Base-by-base conservation (phyloP, 1,140 invertebrate species). In the Diplogasteroides magnus region DNA sequence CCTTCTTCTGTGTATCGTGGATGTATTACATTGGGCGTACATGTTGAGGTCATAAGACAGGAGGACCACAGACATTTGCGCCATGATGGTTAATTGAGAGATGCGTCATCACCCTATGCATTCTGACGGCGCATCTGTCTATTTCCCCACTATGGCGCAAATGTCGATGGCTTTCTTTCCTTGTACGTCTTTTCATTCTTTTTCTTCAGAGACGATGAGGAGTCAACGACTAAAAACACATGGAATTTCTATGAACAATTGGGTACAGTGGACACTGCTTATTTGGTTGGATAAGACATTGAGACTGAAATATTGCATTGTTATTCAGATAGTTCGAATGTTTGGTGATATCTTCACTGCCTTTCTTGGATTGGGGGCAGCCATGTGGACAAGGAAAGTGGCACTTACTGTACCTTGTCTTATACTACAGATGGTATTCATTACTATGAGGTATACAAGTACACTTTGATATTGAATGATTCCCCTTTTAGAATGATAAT, bases 21-120 rank as follows among this genome's bases (percentile, higher is more conserved):
- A 74, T 56, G 74, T 71, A 14, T 57, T 75, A n/a, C 74, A 75
- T 28, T 75, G 74, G 74, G 73, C 73, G 3, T 75, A 74, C 64
- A 57, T 74, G 6, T 58, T 75, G 56, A 26, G 68, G 69, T 72
- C 31, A 28, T n/a, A n/a, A n/a, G n/a, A n/a, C n/a, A n/a, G n/a
- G n/a, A n/a, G n/a, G n/a, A n/a, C n/a, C n/a, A n/a, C n/a, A n/a
- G n/a, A n/a, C n/a, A n/a, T n/a, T n/a, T n/a, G n/a, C n/a, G n/a
- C n/a, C n/a, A n/a, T n/a, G 0, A 25, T 3, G 14, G 15, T 25
- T 69, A 26, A 29, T 71, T 68, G n/a, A n/a, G n/a, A n/a, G n/a
- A n/a, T n/a, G n/a, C n/a, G n/a, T n/a, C n/a, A n/a, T n/a, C n/a
- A n/a, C n/a, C n/a, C n/a, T n/a, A n/a, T n/a, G n/a, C n/a, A n/a